A percentile compares a stretch with the other conserved stretches of the same genome.
phyloP scores from a whole-genome alignment of 2,888 invertebrate genomes.

The Napeogenes sylphis region DNA sequence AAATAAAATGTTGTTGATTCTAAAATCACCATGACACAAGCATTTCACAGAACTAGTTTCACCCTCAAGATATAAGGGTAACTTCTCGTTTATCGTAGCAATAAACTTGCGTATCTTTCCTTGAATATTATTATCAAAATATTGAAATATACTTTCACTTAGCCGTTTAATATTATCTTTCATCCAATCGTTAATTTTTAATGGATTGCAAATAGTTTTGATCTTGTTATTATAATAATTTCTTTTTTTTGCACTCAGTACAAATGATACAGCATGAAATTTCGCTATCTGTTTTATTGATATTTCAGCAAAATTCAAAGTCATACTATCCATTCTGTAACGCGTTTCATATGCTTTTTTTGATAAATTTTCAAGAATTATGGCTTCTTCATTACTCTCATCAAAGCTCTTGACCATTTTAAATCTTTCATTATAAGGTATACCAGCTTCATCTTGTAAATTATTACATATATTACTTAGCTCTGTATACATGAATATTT shows the following conservation, averaged over 20 bases:
- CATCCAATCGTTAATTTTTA: conserved; percentile 35
- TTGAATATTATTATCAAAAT: conserved; percentile 26
- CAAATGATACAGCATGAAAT: conserved; percentile 40
- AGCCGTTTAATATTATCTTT: conserved; percentile 35
- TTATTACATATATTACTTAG: conserved; percentile 33
- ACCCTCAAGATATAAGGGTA: conserved; percentile 33
- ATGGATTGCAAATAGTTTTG: conserved; percentile 30
- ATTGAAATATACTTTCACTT: conserved; percentile 29
- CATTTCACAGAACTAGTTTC: conserved; percentile 28
- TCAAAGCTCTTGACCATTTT: conserved; percentile 41
- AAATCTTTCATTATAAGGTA: conserved; percentile 41
- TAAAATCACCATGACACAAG: conserved; percentile 46
- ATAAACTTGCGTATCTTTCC: too few species aligned
- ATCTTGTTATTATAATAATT: conserved; percentile 35
- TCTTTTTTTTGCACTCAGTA: conserved; percentile 33
- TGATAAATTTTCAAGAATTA: conserved; percentile 48
- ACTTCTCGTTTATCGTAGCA: conserved; percentile 27
- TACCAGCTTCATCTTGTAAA: conserved; percentile 39
- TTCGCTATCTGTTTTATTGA: conserved; percentile 39
- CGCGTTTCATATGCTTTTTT: conserved; percentile 40
- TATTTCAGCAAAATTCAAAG: conserved; percentile 38
- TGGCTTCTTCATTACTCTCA: conserved; percentile 39
- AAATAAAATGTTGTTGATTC: conserved; percentile 41
- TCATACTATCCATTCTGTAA: conserved; percentile 33
- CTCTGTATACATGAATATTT: conserved; percentile 43